Evolutionary conservation across 2,797 vertebrate species (phyloP).

Genomic region (Apogon talboti): DNA sequence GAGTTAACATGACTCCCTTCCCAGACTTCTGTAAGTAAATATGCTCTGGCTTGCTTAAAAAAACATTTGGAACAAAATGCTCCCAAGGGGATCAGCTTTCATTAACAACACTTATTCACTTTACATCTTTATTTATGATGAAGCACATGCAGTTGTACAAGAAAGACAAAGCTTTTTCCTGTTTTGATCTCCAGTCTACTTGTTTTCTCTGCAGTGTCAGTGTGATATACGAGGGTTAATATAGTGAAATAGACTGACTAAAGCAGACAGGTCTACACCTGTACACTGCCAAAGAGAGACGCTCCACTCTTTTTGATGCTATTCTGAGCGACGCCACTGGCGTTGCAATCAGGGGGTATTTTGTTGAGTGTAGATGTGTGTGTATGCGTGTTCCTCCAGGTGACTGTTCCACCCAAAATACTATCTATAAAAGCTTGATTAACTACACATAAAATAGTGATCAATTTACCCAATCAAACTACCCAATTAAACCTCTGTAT

Average conservation of each 20-base stretch:
- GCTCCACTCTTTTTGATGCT: constrained; percentile 71
- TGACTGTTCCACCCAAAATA: constrained; percentile 59
- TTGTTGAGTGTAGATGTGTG: constrained; percentile 26
- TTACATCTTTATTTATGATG: neutral
- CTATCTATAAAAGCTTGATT: constrained; percentile 32
- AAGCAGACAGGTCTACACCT: constrained; percentile 73
- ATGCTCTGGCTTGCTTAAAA: neutral
- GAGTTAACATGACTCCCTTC: neutral
- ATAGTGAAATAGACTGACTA: constrained; percentile 62
- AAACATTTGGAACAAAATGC: constrained; percentile 2
- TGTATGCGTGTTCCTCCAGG: constrained; percentile 16
- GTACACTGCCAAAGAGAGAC: constrained; percentile 50
- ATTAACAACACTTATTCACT: constrained; percentile 20
- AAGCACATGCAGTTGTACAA: constrained; percentile 11
- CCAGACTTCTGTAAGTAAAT: neutral
- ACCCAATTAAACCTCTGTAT: no score
- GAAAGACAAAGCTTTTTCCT: constrained; percentile 40
- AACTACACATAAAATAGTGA: no score
- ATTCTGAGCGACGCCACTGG: constrained; percentile 68
- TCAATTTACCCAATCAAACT: no score
- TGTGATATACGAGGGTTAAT: constrained; percentile 73
- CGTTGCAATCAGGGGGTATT: constrained; percentile 44
- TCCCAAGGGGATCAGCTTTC: neutral
- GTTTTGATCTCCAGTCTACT: constrained; percentile 49
- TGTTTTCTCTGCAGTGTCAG: constrained; percentile 68